A percentile compares a stretch with the other conserved stretches of the same genome.
Evolutionary conservation across 2,888 invertebrate genomes (phyloP).

Genomic region (Hirtodrosophila alboralis): DNA sequence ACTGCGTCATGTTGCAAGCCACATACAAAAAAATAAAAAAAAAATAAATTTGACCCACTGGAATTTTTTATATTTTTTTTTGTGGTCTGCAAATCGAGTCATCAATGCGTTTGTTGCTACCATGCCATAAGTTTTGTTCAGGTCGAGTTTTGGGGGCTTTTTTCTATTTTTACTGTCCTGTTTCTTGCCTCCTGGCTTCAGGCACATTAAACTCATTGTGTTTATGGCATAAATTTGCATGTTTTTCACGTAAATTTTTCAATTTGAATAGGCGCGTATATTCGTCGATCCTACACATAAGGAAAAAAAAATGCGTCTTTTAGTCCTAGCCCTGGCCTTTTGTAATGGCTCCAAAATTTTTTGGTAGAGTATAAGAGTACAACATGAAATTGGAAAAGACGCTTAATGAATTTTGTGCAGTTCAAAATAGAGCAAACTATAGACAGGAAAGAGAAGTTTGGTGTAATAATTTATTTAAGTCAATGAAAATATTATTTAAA

Average conservation of each 20-base stretch:
- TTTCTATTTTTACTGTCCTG: conserved; percentile 23
- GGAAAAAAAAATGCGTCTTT: conserved; percentile 6
- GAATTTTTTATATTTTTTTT: conserved; percentile 29
- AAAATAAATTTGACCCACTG: conserved; percentile 27
- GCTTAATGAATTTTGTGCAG: too few relatives aligned
- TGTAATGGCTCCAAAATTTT: not conserved
- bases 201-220: conserved; percentile 79
- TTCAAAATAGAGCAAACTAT: too few relatives aligned
- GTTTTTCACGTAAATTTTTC: conserved; percentile 79
- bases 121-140: conserved; percentile 64
- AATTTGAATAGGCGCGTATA: conserved; percentile 70
- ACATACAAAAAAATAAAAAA: conserved; percentile 13
- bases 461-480: too few relatives aligned
- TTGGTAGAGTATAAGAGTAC: not conserved
- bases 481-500: too few relatives aligned
- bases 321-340: conserved; percentile 9
- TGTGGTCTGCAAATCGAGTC: conserved; percentile 72
- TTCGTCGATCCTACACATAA: conserved; percentile 15
- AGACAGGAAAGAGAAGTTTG: too few relatives aligned
- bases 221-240: conserved; percentile 81
- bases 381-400: too few relatives aligned
- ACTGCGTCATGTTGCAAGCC: conserved; percentile 29
- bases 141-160: conserved; percentile 34
- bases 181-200: conserved; percentile 35
- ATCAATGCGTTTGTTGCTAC: conserved; percentile 61